Base-by-base conservation (phyloP, 2,113 vertebrate genomes). In the Pachypanchax playfairii region DNA sequence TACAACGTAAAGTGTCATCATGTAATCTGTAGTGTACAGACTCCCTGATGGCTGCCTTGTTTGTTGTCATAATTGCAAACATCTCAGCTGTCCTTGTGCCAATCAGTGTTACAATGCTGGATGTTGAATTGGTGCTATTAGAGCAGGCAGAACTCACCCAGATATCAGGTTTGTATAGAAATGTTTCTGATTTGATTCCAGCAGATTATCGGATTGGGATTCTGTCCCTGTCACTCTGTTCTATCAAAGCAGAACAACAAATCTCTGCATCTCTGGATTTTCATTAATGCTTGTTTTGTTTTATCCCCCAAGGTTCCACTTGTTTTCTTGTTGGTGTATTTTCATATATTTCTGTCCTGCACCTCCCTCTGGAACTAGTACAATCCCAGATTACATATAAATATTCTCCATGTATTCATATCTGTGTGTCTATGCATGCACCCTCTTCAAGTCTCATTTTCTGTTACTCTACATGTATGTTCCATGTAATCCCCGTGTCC, bases 351-450 rank as follows among this genome's bases (percentile, higher is more conserved):
- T 62, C 39, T 59, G 29, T 62, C 65, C 56, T 63, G 59, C 60
- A 72, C 44, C 21, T 70, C 51, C 53, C 36, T 66, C 55, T 79
- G 75, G 33, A 41, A 61, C 52, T 33, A 46, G 53, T 80, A 85
- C 86, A 88, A 90, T 88, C 86, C 85, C 79, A 82, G 85, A 91
- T 91, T 91, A 88, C 74, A 75, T 44, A 47, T 18, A 70, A 73
- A 79, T 75, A 71, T 55, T 42, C 38, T 22, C 58, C 49, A 63
- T 26, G 56, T 36, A 20, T 52, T 46, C 65, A 66, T n/a, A 41
- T 47, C 47, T 42, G 12, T 61, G 26, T 17, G 33, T 47, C 11
- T 6, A 22, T 25, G 42, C 25, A 14, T 15, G 6, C n/a, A n/a
- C n/a, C 11, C 38, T 50, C 52, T 33, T 29, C 38, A 8, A n/a